Evolutionary conservation across 2,888 invertebrate genomes (phyloP), one percentile per base, ranked within the genome.

Genomic region (Pristionchus entomophagus): DNA sequence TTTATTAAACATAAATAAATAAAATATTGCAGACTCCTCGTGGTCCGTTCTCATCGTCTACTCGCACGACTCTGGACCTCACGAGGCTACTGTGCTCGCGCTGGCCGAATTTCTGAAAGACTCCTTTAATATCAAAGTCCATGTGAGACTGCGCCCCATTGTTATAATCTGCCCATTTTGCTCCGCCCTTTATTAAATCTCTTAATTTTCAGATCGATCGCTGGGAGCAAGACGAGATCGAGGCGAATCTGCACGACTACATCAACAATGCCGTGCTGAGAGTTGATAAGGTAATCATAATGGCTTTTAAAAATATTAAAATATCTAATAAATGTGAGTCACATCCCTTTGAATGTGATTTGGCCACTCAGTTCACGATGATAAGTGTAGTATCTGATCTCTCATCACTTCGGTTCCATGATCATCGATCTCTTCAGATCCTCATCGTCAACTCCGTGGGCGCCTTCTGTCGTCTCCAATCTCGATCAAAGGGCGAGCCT

Each of bases 381-480:
- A n/a, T n/a, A n/a, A n/a, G n/a, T n/a, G n/a, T n/a, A n/a, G n/a
- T n/a, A n/a, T n/a, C n/a, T n/a, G n/a, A n/a, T n/a, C n/a, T n/a
- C n/a, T n/a, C n/a, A n/a, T n/a, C n/a, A n/a, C n/a, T n/a, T n/a
- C n/a, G n/a, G n/a, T n/a, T n/a, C n/a, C n/a, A n/a, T n/a, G n/a
- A 22, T 14, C 22, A 5, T 56, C 14, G n/a, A 10, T 38, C 5
- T 32, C 81, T 86, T n/a, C 53, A 88, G 88, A 86, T 93, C n/a
- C 86, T 93, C 19, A 53, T 93, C 29, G 86, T 93, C 77, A 93
- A 93, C 87, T 93, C 93, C 12, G 69, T 91, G 19, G 93, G 93
- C 6, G 87, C 92, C 1, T 90, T 88, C 65, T 86, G 88, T 14
- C 91, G 93, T 19, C 88, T 89, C 2, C 26, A 86, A 41, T 86